These are phyloP conservation scores for Euglossa dilemma DNA, from an alignment of 1,140 invertebrate species.

Conservation along the genomic window DNA sequence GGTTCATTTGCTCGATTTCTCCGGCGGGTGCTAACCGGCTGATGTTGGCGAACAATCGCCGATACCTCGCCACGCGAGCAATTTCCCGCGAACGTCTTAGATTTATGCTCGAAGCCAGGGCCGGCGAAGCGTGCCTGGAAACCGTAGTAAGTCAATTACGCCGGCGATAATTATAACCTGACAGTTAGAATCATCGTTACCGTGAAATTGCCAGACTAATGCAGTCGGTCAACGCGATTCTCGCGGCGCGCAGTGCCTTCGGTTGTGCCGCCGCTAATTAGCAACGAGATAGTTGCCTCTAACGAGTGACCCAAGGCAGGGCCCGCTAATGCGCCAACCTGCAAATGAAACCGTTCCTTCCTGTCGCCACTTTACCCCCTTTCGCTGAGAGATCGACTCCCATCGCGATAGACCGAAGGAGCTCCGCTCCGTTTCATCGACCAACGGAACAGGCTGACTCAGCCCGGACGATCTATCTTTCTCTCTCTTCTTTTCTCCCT, in stretches of 20 bases:
- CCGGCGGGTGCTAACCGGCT: too few relatives aligned
- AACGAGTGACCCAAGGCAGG: constrained; percentile 62
- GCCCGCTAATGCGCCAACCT: constrained; percentile 51
- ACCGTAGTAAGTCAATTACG: constrained; percentile 47
- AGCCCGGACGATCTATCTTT: too few relatives aligned
- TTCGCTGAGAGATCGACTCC: not conserved
- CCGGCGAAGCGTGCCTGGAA: constrained; percentile 7
- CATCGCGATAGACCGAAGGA: not conserved
- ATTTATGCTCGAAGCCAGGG: constrained; percentile 24
- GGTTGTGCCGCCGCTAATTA: constrained; percentile 61
- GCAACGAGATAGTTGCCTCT: constrained; percentile 55
- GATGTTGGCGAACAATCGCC: not conserved
- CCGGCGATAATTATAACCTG: constrained; percentile 58
- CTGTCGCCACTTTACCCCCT: constrained; percentile 34
- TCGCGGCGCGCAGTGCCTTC: constrained; percentile 41
- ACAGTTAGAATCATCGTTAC: constrained; percentile 60
- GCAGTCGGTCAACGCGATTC: constrained; percentile 51
- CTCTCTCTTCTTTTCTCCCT: too few relatives aligned
- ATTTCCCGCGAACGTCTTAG: constrained; percentile 27
- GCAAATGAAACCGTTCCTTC: constrained; percentile 66
- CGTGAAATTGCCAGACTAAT: constrained; percentile 66
- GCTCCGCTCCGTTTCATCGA: too few relatives aligned
- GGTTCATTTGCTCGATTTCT: not conserved
- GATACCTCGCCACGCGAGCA: not conserved
- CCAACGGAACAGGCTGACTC: not conserved